Conservation (phyloP, 2,113 vertebrate species). For the Glaucidium brasilianum region DNA sequence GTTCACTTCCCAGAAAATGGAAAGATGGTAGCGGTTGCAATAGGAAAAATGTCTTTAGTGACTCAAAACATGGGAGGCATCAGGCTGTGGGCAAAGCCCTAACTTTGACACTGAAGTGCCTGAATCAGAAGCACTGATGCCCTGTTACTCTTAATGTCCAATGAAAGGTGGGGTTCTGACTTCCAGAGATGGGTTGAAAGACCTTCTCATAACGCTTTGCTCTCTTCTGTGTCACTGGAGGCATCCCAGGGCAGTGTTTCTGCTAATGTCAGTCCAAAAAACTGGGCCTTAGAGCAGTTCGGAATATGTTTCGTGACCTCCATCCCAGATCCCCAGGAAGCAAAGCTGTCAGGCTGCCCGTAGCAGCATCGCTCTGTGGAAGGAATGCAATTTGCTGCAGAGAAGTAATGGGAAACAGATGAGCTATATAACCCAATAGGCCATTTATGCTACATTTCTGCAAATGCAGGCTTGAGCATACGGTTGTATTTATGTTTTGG, state of each 20-base stretch:
- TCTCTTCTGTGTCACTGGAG: background rate
- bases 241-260: background rate
- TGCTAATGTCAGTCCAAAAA: background rate
- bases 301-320: background rate
- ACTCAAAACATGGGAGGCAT: background rate
- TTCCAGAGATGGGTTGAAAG: background rate
- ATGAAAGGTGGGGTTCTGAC: fast-evolving
- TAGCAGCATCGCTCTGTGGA: background rate
- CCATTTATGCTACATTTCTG: constrained; percentile 35
- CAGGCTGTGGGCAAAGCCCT: background rate
- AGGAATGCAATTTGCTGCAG: constrained; percentile 14
- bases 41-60: background rate
- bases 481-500: constrained; percentile 31
- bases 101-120: background rate
- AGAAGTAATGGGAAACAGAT: constrained; percentile 57
- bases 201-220: background rate
- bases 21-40: background rate
- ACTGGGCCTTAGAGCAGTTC: background rate
- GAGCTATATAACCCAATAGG: constrained; percentile 50
- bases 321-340: background rate
- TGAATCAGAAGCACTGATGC: background rate
- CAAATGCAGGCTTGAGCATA: constrained; percentile 14
- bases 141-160: background rate
- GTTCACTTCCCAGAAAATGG: background rate
- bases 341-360: background rate